Evolutionary conservation across 2,113 vertebrate genomes (phyloP), one percentile per base, ranked within the genome.

Genomic region (Gymnocephalus cernua): DNA sequence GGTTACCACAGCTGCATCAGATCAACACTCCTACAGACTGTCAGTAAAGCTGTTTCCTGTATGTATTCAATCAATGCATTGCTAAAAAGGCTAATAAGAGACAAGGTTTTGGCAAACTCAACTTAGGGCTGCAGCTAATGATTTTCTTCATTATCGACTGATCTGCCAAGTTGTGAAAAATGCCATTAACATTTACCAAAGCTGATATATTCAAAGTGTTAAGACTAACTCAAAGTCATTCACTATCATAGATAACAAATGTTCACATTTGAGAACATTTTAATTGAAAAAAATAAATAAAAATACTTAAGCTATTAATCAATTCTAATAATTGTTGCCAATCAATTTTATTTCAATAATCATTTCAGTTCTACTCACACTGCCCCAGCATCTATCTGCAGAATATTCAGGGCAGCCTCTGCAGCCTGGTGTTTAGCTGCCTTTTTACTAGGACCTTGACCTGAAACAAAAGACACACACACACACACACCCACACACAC

Each of bases 401-500:
- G 89, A 79, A 95, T 65, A 74, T 91, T 95, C 73, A 98, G 88
- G 16, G 95, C 96, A 29, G 95, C 95, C 75, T 96, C 95, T 62
- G 97, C 96, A 83, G 97, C 97, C 91, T 94, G 95, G 5, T 98
- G 97, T 90, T 96, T 98, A 12, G 97, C 97, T 66, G 96, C 92
- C 90, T 97, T 98, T 95, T 98, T 98, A 93, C 96, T 97, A 13
- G 95, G 74, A 38, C 97, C 97, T 87, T 96, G 95, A 85, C 97
- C 97, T 98, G 75, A 45, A 77, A 85, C 19, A 86, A 62, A 83
- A 63, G 2, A 38, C 47, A 88, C 3, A 66, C 2, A 21, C 27
- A 72, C 18, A 47, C 19, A 85, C 27, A 18, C 10, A 32, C 18
- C 38, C 10, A 15, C 19, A 51, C 48, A 10, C 8, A 51, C 47